Percentiles rank a stretch among this genome's conserved stretches.
Conservation (phyloP, 2,888 invertebrate species). For the Boloria euphrosyne region DNA sequence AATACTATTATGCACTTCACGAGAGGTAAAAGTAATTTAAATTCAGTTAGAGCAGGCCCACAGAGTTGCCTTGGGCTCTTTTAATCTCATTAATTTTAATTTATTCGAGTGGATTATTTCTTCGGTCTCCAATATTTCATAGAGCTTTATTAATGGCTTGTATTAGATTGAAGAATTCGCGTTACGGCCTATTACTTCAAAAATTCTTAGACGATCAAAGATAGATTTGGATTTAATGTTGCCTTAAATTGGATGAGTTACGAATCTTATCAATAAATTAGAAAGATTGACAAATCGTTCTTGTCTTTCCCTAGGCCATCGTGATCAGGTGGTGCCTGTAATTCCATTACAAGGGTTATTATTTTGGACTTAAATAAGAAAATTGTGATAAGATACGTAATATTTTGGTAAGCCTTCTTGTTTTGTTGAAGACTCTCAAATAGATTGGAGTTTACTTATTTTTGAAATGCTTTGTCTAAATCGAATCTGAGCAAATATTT, state of each 20-base stretch:
- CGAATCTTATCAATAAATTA: constrained; percentile 34
- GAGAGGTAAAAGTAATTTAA: constrained; percentile 77
- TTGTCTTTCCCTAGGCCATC: constrained; percentile 18
- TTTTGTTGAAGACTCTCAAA: constrained; percentile 6
- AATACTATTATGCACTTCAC: constrained; percentile 76
- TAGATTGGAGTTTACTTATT: constrained; percentile 2
- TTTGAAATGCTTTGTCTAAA: background rate
- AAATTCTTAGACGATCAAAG: constrained; percentile 24
- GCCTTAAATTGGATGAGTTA: constrained; percentile 30
- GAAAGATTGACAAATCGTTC: constrained; percentile 32
- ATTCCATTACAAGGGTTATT: constrained; percentile 16
- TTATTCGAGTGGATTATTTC: constrained; percentile 76
- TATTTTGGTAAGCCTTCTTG: constrained; percentile 10
- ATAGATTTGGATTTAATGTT: constrained; percentile 27
- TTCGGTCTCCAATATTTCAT: constrained; percentile 60
- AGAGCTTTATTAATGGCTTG: constrained; percentile 39
- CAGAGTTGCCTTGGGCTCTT: constrained; percentile 62
- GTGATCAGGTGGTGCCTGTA: constrained; percentile 18
- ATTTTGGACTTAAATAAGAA: constrained; percentile 17
- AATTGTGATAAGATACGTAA: constrained; percentile 8
- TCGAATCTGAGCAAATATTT: constrained; percentile 1
- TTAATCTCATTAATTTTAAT: constrained; percentile 81
- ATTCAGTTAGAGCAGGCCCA: constrained; percentile 68
- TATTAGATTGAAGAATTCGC: constrained; percentile 35
- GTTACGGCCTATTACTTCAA: constrained; percentile 28